phyloP scores from a whole-genome alignment of 64 coral and sea anemone genomes.

The Porites lutea region DNA sequence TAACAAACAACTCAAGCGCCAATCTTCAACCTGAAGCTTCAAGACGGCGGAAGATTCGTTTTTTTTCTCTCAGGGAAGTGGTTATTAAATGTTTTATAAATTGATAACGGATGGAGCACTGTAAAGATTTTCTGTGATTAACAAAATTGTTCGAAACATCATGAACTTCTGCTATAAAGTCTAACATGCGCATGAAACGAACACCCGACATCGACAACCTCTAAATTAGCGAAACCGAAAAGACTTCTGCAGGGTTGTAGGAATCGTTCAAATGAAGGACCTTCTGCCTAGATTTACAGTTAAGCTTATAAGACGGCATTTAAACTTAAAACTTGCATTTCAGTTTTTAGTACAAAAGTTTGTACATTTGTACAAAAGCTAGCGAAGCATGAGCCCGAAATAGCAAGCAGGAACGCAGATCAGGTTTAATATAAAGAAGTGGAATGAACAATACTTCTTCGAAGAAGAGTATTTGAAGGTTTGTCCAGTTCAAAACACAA shows the following conservation, averaged over 20 bases:
- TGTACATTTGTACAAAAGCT: background rate
- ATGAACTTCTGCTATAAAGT: too few relatives aligned
- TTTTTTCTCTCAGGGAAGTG: too few relatives aligned
- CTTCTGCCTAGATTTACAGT: too few relatives aligned
- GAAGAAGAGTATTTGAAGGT: too few relatives aligned
- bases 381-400: too few relatives aligned
- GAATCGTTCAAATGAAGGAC: background rate
- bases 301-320: too few relatives aligned
- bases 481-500: conserved; percentile 1
- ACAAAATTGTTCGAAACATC: too few relatives aligned
- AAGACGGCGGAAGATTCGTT: too few relatives aligned
- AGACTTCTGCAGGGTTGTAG: background rate
- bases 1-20: background rate
- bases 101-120: too few relatives aligned
- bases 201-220: background rate
- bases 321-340: background rate
- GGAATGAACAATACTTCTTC: too few relatives aligned
- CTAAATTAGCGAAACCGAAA: background rate
- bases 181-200: background rate
- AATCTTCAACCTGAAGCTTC: background rate
- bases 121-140: too few relatives aligned
- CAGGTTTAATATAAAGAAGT: background rate
- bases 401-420: background rate
- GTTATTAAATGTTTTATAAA: too few relatives aligned
- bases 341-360: background rate